Evolutionary conservation across 2,797 vertebrate genomes (phyloP).

Genomic region (Takifugu ocellatus): DNA sequence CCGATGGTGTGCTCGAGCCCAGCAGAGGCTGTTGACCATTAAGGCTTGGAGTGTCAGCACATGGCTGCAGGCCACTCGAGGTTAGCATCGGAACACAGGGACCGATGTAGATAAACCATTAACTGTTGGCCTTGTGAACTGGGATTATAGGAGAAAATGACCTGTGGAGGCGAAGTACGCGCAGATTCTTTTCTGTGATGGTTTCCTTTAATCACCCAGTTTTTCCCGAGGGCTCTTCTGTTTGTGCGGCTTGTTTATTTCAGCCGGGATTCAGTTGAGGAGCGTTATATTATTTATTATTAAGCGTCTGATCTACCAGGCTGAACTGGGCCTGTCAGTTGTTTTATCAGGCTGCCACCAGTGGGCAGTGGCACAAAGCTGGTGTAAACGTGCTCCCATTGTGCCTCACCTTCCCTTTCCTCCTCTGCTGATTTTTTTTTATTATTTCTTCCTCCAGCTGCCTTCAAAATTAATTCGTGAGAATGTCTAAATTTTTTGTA

Average conservation of each 20-base stretch:
- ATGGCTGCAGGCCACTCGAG: constrained; percentile 33
- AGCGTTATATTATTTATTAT: background rate
- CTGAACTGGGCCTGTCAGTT: constrained; percentile 59
- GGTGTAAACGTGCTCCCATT: constrained; percentile 46
- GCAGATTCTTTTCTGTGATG: constrained; percentile 2
- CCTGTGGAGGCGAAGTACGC: background rate
- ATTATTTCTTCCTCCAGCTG: background rate
- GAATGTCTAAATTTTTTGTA: constrained; percentile 8
- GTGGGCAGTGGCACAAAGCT: constrained; percentile 82
- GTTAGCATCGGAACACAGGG: constrained; percentile 34
- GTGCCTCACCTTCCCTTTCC: constrained; percentile 32
- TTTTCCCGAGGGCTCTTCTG: background rate
- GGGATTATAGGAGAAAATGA: constrained; percentile 39
- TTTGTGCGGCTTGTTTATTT: constrained; percentile 5
- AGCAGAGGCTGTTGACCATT: constrained; percentile 45
- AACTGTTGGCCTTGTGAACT: constrained; percentile 56
- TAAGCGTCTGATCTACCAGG: background rate
- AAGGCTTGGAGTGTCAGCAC: constrained; percentile 26
- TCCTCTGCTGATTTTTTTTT: constrained; percentile 20
- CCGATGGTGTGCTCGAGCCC: constrained; percentile 43
- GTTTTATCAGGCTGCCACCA: constrained; percentile 78
- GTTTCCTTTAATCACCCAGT: background rate
- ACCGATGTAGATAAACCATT: constrained; percentile 39
- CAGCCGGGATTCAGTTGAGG: background rate
- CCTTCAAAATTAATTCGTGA: constrained; percentile 5